Conservation (phyloP, 92 coral and sea anemone species). For the Zoanthus solanderi region DNA sequence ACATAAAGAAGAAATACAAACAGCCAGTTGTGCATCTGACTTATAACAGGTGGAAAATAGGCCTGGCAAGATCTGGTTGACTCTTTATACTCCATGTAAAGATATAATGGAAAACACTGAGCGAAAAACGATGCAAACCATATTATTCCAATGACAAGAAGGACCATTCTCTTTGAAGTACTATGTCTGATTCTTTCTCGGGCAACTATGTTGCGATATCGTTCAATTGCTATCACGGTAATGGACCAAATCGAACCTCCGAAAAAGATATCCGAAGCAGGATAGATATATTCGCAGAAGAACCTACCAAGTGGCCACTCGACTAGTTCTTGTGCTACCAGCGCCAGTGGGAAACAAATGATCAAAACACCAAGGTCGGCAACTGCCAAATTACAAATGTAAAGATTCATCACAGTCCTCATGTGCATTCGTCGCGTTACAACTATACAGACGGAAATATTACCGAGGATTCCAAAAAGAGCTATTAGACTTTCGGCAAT, state of each 20-base stretch:
- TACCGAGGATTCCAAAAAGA: constrained; percentile 27
- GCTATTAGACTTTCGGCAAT: neutral
- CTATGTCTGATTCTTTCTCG: constrained; percentile 18
- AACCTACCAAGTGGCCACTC: constrained; percentile 35
- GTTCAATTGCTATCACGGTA: constrained; percentile 38
- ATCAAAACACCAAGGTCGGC: constrained; percentile 36
- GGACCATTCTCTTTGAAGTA: constrained; percentile 27
- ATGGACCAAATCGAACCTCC: constrained; percentile 41
- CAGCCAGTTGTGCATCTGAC: neutral
- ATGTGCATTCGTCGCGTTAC: neutral
- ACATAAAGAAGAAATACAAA: constrained; percentile 11
- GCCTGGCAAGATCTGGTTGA: neutral
- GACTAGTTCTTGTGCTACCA: constrained; percentile 5
- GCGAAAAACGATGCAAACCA: constrained; percentile 18
- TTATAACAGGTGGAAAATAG: neutral
- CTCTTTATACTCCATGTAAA: constrained; percentile 14
- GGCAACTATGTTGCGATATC: constrained; percentile 40
- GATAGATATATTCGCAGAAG: constrained; percentile 38
- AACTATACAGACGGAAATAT: constrained; percentile 14
- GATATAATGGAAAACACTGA: constrained; percentile 30
- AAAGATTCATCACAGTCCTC: constrained; percentile 34
- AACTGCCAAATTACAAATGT: constrained; percentile 38
- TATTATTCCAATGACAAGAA: neutral
- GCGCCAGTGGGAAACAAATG: constrained; percentile 4
- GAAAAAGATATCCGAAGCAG: constrained; percentile 27